phyloP scores from a whole-genome alignment of 1,140 invertebrate genomes.

The Heliothis virescens region DNA sequence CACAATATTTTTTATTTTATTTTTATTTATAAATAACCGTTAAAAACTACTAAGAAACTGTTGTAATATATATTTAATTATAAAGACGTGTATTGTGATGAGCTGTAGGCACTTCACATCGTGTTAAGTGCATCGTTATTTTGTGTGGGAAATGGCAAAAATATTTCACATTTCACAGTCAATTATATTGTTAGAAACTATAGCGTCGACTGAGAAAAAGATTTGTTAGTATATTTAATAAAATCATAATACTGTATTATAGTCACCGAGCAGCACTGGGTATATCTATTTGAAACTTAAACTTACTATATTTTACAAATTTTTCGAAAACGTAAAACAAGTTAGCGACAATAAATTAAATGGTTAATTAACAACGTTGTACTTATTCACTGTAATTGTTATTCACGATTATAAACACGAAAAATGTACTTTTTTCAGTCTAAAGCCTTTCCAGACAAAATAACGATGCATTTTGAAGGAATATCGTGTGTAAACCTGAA shows the following conservation, averaged over 20 bases:
- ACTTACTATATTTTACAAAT: too few relatives aligned
- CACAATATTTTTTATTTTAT: slow-evolving; percentile 22
- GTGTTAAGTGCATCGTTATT: background rate
- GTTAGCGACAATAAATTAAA: too few relatives aligned
- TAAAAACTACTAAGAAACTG: slow-evolving; percentile 39
- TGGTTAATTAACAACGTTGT: too few relatives aligned
- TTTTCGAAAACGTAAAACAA: too few relatives aligned
- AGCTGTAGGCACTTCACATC: slow-evolving; percentile 35
- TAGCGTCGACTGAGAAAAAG: background rate
- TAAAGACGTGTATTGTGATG: slow-evolving; percentile 32
- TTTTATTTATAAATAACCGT: slow-evolving; percentile 37
- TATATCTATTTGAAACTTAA: too few relatives aligned
- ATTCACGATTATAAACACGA: background rate
- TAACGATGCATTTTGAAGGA: background rate
- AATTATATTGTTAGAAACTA: background rate
- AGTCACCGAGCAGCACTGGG: too few relatives aligned
- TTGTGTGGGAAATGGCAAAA: slow-evolving; percentile 3
- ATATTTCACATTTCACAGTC: slow-evolving; percentile 6
- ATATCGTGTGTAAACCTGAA: slow-evolving; percentile 16
- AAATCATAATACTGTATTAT: background rate
- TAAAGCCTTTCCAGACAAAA: background rate
- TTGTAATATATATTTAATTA: slow-evolving; percentile 1
- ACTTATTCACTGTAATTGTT: too few relatives aligned
- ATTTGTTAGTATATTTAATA: background rate
- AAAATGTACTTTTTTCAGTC: background rate